phyloP scores from a whole-genome alignment of 2,888 invertebrate species.

The Acleris holmiana region DNA sequence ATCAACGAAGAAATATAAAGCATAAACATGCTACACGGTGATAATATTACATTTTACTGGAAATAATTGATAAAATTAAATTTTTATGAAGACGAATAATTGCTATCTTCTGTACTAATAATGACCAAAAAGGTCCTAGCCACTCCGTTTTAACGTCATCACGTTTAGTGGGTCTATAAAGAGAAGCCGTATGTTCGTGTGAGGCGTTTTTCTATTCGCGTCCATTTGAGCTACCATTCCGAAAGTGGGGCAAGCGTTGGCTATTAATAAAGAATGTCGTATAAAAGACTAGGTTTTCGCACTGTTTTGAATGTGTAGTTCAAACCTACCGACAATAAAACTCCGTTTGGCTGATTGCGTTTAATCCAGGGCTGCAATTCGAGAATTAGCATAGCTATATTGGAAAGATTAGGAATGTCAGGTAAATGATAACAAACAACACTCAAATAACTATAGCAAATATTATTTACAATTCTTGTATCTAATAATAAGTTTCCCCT shows the following conservation, averaged over 20 bases:
- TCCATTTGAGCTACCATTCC: slow-evolving; percentile 34
- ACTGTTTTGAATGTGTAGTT: slow-evolving; percentile 4
- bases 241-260: slow-evolving; percentile 29
- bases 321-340: background rate
- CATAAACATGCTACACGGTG: too few relatives aligned
- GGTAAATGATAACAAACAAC: too few relatives aligned
- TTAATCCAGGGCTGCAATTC: background rate
- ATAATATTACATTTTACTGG: too few relatives aligned
- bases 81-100: too few relatives aligned
- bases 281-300: slow-evolving; percentile 31
- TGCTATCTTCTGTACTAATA: too few relatives aligned
- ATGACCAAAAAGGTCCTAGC: too few relatives aligned
- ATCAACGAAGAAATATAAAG: too few relatives aligned
- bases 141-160: slow-evolving; percentile 22
- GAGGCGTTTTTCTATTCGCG: slow-evolving; percentile 31
- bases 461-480: too few relatives aligned
- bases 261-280: slow-evolving; percentile 33
- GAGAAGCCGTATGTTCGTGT: slow-evolving; percentile 6
- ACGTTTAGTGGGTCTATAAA: slow-evolving; percentile 25
- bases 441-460: background rate
- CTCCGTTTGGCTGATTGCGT: background rate
- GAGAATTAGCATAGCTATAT: too few relatives aligned
- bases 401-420: too few relatives aligned
- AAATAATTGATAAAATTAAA: too few relatives aligned
- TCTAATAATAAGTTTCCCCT: too few relatives aligned